phyloP scores from a whole-genome alignment of 2,888 invertebrate genomes.

The Serripes groenlandicus region DNA sequence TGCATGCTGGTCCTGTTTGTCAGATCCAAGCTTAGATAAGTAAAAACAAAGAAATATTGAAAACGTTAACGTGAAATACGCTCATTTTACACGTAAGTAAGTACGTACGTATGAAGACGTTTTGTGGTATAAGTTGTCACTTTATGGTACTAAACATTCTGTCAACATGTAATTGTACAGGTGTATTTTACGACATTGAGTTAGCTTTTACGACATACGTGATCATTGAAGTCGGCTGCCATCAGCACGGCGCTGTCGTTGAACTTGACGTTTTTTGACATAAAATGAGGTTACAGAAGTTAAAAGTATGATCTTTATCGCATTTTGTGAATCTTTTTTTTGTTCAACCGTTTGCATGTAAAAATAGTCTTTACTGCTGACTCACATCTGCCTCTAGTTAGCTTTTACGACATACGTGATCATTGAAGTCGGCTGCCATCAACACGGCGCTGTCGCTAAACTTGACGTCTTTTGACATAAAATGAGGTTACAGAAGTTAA shows the following conservation, averaged over 20 bases:
- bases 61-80: not conserved
- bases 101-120: not conserved
- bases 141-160: conserved; percentile 10
- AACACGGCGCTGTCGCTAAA: conserved; percentile 4
- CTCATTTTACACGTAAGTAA: not conserved
- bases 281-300: not conserved
- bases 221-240: conserved; percentile 28
- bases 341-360: too few species aligned
- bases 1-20: too few species aligned
- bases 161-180: conserved; percentile 19
- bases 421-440: conserved; percentile 28
- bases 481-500: not conserved
- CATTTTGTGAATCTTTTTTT: too few species aligned
- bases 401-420: conserved; percentile 16
- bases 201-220: conserved; percentile 14
- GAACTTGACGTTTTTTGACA: conserved; percentile 7
- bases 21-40: too few species aligned
- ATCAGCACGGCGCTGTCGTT: conserved; percentile 4
- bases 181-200: conserved; percentile 21
- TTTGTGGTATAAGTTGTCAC: not conserved
- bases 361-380: too few species aligned
- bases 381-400: too few species aligned
- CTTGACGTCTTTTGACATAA: conserved; percentile 5
- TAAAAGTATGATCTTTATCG: not conserved
- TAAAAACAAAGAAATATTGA: not conserved